Base-by-base conservation (phyloP, 2,797 vertebrate species). In the Phataginus tricuspis region DNA sequence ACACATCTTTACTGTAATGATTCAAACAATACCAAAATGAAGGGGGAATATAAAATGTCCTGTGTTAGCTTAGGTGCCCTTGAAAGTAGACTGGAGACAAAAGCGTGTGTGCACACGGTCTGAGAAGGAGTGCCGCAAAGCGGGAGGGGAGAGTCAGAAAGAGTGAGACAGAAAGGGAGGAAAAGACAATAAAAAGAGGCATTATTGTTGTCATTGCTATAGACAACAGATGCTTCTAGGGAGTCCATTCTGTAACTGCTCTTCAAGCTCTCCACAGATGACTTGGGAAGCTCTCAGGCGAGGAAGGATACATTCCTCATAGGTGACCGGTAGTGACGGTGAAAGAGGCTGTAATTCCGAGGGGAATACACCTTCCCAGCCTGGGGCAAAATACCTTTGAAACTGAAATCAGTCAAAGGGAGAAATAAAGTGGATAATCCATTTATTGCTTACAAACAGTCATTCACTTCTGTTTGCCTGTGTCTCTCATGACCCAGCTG, bases 1-100 rank as follows among this genome's bases (percentile, higher is more conserved):
- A 78, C 68, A 25, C 0, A 66, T 37, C 1, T 75, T 79, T 27
- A 2, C 0, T 21, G 2, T 12, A 61, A 82, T 59, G 2, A 74
- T 71, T 29, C 72, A 66, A 85, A 83, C 9, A 49, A 84, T 61
- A n/a, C 0, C 23, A 51, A 75, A 92, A 77, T 75, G 25, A 29
- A 45, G 45, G 6, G 0, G 8, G 2, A 1, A 10, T 1, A 4
- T 61, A 39, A 27, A 19, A 7, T 14, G 0, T 72, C n/a, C 0
- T 74, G 1, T 74, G 5, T 84, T 85, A 85, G 37, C 14, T 16
- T 25, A 19, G 13, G 13, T 63, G 63, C 25, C 27, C 37, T 94
- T 19, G 75, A 45, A 90, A 74, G 9, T 7, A 80, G 1, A 69
- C 3, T 77, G 86, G 27, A n/a, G 61, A 57, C 9, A 39, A 82